Conservation (phyloP, 1,140 invertebrate genomes). For the Vanessa atalanta region DNA sequence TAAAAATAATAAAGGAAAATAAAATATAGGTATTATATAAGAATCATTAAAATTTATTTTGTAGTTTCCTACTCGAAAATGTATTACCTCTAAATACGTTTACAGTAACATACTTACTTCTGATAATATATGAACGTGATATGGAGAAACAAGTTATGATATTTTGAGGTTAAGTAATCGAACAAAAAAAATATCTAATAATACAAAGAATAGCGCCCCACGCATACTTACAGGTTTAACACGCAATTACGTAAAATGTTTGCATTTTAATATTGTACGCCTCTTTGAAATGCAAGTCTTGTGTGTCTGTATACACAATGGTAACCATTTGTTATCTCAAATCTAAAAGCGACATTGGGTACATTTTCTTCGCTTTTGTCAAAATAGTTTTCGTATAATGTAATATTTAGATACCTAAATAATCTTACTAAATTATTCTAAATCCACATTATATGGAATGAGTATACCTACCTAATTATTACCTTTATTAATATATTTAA, state of each 20-base stretch:
- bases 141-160: neutral
- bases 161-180: constrained; percentile 2
- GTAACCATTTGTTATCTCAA: neutral
- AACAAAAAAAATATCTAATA: neutral
- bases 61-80: too few species aligned
- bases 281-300: constrained; percentile 18
- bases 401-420: neutral
- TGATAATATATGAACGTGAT: neutral
- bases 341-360: neutral
- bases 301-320: constrained; percentile 4
- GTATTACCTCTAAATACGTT: too few species aligned
- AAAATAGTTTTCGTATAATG: neutral
- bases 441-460: neutral
- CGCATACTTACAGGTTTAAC: constrained; percentile 12
- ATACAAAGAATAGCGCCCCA: constrained; percentile 3
- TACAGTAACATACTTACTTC: too few species aligned
- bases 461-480: too few species aligned
- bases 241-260: constrained; percentile 54
- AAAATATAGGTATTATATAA: too few species aligned
- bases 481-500: too few species aligned
- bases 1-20: too few species aligned
- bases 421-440: neutral
- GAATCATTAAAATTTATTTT: too few species aligned
- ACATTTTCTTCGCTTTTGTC: constrained; percentile 1
- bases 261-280: constrained; percentile 22